Evolutionary conservation across 1,140 invertebrate genomes (phyloP), one percentile per base, ranked within the genome.

Genomic region (Drosophila sproati): DNA sequence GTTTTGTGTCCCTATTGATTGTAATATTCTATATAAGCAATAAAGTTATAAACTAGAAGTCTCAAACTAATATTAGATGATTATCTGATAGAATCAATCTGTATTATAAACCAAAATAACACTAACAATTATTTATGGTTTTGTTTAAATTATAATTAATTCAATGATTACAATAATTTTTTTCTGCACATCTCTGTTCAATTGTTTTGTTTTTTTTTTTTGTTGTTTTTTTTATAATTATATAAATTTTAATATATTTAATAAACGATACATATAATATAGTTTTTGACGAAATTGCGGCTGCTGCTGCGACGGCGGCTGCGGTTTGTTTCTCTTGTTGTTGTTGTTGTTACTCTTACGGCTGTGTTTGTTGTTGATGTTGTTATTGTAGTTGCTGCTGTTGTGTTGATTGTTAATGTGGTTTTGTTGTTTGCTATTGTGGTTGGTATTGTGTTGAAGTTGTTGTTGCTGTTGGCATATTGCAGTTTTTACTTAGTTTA

Each of bases 221-320:
- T 70, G 64, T 72, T 73, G 71, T 69, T 31, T 67, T 72, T 85
- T 89, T 91, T 91, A 91, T 91, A 91, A 91, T 91, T 91, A 91
- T 91, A 91, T 91, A 91, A 91, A 91, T 91, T 91, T 90, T 91
- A 91, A 91, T 91, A 91, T 89, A 89, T 91, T 91, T 91, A 91
- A 91, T 91, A 91, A 91, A 91, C 90, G 82, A 91, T 91, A 90
- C 87, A 91, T 77, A 82, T 91, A 87, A 90, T 89, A 89, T 89
- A 89, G 85, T 89, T 85, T 89, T 90, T 80, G 85, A 89, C 85
- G 78, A 89, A 89, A 81, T 74, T 89, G 85, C 85, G 80, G 85
- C 77, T 75, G 83, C 83, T 78, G 61, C 69, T 72, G 61, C 63
- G 39, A 52, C 57, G 71, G 55, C 78, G 73, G 73, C 83, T 81